These are phyloP conservation scores for Carduelis carduelis DNA, from an alignment of 2,797 vertebrate species.

Conservation along the genomic window DNA sequence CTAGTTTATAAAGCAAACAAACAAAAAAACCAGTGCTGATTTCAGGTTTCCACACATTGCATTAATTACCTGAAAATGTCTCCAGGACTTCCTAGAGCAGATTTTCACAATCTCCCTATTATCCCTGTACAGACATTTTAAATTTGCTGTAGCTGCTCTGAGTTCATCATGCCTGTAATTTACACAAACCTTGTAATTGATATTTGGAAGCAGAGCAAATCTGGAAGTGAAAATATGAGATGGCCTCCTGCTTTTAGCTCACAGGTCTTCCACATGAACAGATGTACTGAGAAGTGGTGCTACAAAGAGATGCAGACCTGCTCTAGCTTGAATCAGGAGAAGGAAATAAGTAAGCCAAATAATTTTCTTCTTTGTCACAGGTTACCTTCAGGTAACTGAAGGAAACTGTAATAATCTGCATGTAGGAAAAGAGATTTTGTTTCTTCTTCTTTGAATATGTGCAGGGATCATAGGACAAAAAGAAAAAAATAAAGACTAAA, in stretches of 20 bases:
- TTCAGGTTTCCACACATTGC: constrained; percentile 72
- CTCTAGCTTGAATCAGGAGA: neutral
- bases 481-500: neutral
- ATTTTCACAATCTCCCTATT: constrained; percentile 71
- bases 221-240: constrained; percentile 44
- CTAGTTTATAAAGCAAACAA: constrained; percentile 64
- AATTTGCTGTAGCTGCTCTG: constrained; percentile 48
- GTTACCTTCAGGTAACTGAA: neutral
- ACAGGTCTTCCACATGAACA: constrained; percentile 39
- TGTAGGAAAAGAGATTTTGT: neutral
- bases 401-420: neutral
- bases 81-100: constrained; percentile 70
- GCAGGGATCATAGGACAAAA: neutral
- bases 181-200: constrained; percentile 64
- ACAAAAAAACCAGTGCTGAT: constrained; percentile 27
- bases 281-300: neutral
- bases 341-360: neutral
- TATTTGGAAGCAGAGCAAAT: constrained; percentile 65
- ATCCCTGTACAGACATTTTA: constrained; percentile 64
- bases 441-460: neutral
- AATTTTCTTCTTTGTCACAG: neutral
- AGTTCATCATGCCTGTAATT: constrained; percentile 69
- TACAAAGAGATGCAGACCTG: neutral
- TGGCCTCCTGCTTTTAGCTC: constrained; percentile 28
- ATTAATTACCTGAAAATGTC: constrained; percentile 79